Percentiles rank a stretch among this genome's conserved stretches.
phyloP scores from a whole-genome alignment of 1,140 invertebrate genomes.

The Brachionus koreanus region DNA sequence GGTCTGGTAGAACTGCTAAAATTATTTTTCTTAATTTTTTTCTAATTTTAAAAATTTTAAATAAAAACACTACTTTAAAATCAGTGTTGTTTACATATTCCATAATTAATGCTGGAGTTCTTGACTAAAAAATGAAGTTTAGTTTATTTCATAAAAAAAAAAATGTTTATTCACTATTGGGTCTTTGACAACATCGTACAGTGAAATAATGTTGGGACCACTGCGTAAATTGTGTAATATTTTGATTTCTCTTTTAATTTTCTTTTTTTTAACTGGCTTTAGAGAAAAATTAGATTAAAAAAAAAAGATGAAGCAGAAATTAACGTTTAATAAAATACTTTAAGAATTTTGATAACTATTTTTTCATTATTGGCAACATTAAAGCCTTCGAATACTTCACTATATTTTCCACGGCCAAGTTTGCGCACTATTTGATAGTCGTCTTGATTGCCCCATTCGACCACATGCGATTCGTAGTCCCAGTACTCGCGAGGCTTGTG shows the following conservation, averaged over 20 bases:
- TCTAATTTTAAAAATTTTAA: slow-evolving; percentile 36
- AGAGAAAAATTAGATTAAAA: slow-evolving; percentile 44
- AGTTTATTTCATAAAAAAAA: neutral
- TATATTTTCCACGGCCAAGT: slow-evolving; percentile 98
- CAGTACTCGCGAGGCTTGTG: slow-evolving; percentile 97
- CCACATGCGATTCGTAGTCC: slow-evolving; percentile 99
- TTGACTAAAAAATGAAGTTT: slow-evolving; percentile 63
- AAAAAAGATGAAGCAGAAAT: neutral
- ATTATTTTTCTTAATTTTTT: neutral
- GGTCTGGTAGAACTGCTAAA: slow-evolving; percentile 90
- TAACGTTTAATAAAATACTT: slow-evolving; percentile 67
- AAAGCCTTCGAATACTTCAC: slow-evolving; percentile 99
- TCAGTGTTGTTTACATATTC: slow-evolving; percentile 99
- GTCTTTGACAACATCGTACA: slow-evolving; percentile 98
- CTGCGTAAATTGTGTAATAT: slow-evolving; percentile 98
- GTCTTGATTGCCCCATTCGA: slow-evolving; percentile 88
- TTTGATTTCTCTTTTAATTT: slow-evolving; percentile 99
- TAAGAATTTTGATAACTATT: slow-evolving; percentile 99
- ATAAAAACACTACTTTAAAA: slow-evolving; percentile 70
- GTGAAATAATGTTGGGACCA: slow-evolving; percentile 96
- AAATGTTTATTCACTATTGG: slow-evolving; percentile 67
- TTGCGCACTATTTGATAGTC: slow-evolving; percentile 98
- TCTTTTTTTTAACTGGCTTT: slow-evolving; percentile 99
- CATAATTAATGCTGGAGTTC: slow-evolving; percentile 97
- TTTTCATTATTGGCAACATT: slow-evolving; percentile 98